Percentiles rank a stretch among this genome's conserved stretches.
Evolutionary conservation across 2,888 invertebrate species (phyloP).

Genomic region (Microchrysa polita): DNA sequence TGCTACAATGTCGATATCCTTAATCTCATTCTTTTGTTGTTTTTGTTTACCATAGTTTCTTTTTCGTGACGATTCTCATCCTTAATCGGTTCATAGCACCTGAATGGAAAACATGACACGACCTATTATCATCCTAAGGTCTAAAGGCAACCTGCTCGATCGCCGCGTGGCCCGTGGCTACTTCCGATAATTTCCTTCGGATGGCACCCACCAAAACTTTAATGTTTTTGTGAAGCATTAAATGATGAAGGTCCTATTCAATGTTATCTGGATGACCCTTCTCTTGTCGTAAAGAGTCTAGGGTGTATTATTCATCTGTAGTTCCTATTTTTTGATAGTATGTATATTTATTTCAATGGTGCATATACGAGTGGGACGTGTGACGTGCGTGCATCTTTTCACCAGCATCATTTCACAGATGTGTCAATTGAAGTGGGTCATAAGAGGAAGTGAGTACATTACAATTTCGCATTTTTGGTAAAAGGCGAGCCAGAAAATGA

Average conservation of each 20-base stretch:
- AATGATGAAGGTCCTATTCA: slow-evolving; percentile 10
- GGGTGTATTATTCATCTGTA: background rate
- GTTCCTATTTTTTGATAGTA: background rate
- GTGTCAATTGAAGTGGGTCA: background rate
- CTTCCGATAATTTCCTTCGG: background rate
- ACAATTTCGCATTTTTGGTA: background rate
- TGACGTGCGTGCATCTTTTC: background rate
- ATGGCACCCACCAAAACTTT: background rate
- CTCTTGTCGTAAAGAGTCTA: background rate
- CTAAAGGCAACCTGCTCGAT: slow-evolving; percentile 7
- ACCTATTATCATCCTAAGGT: background rate
- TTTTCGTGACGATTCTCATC: too few relatives aligned
- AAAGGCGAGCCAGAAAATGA: background rate
- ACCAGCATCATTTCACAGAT: slow-evolving; percentile 13
- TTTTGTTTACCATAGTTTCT: too few relatives aligned
- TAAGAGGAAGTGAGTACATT: background rate
- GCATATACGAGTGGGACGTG: background rate
- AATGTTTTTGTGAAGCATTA: background rate
- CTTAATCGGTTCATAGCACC: too few relatives aligned
- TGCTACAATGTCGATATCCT: background rate
- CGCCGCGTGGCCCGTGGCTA: slow-evolving; percentile 19
- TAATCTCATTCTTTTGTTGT: background rate
- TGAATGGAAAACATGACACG: background rate
- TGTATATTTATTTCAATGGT: background rate
- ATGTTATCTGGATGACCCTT: background rate